Conservation (phyloP, 2,113 vertebrate species). For the Ariopsis seemanni region DNA sequence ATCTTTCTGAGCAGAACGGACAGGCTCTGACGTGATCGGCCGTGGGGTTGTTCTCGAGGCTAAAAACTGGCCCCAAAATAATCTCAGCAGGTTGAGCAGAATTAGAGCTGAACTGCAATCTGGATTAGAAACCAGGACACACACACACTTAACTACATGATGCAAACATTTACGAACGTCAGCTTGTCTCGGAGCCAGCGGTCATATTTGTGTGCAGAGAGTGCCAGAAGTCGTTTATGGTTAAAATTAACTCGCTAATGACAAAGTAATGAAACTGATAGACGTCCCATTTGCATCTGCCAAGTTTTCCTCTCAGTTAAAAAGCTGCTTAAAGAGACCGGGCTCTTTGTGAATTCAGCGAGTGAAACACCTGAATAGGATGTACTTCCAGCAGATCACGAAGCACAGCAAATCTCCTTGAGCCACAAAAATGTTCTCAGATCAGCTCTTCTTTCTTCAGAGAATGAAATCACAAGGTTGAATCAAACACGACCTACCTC, state of each 20-base stretch:
- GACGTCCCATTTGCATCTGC: background rate
- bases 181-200: background rate
- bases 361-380: background rate
- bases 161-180: background rate
- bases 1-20: slow-evolving; percentile 19
- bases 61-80: slow-evolving; percentile 55
- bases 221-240: background rate
- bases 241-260: background rate
- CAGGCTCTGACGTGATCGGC: slow-evolving; percentile 13
- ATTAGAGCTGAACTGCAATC: slow-evolving; percentile 55
- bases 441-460: background rate
- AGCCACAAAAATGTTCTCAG: background rate
- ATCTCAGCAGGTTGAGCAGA: slow-evolving; percentile 55
- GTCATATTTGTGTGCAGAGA: background rate
- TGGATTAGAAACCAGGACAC: slow-evolving; percentile 33
- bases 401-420: background rate
- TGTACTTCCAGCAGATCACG: background rate
- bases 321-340: background rate
- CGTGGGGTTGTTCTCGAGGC: slow-evolving; percentile 1
- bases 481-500: background rate
- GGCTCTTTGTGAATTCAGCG: background rate
- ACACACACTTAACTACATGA: background rate
- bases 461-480: background rate
- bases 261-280: background rate
- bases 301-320: background rate